phyloP scores from a whole-genome alignment of 2,797 vertebrate genomes.

The Tokudaia muenninki region DNA sequence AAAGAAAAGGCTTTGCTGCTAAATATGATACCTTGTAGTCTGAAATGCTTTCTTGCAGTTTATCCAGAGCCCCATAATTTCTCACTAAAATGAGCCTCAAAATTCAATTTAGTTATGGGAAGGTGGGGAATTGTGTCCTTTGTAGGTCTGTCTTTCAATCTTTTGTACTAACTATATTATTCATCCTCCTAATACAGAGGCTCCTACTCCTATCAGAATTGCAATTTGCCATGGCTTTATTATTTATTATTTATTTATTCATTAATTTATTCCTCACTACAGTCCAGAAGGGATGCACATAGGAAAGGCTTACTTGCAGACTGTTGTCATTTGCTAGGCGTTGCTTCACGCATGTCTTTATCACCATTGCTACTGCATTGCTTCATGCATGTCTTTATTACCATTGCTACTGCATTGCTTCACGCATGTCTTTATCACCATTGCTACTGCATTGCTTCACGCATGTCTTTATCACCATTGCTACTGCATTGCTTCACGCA shows the following conservation, averaged over 20 bases:
- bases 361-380: conserved; percentile 18
- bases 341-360: conserved; percentile 73
- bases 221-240: conserved; percentile 57
- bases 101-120: conserved; percentile 31
- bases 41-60: not conserved
- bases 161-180: conserved; percentile 42
- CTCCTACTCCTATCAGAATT: conserved; percentile 51
- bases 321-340: conserved; percentile 54
- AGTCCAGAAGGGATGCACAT: conserved; percentile 51
- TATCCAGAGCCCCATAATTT: conserved; percentile 2
- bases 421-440: no score
- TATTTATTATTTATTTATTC: conserved; percentile 78
- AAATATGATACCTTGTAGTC: not conserved
- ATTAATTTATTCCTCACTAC: conserved; percentile 68
- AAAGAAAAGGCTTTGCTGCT: conserved; percentile 11
- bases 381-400: no score
- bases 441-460: no score
- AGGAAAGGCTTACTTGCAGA: conserved; percentile 50
- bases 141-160: not conserved
- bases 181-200: not conserved
- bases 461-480: conserved; percentile 55
- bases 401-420: not conserved
- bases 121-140: conserved; percentile 44
- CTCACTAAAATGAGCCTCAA: conserved; percentile 11
- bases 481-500: no score